These are phyloP conservation scores for Drosophila phalerata DNA, from an alignment of 2,888 invertebrate genomes.

Conservation along the genomic window DNA sequence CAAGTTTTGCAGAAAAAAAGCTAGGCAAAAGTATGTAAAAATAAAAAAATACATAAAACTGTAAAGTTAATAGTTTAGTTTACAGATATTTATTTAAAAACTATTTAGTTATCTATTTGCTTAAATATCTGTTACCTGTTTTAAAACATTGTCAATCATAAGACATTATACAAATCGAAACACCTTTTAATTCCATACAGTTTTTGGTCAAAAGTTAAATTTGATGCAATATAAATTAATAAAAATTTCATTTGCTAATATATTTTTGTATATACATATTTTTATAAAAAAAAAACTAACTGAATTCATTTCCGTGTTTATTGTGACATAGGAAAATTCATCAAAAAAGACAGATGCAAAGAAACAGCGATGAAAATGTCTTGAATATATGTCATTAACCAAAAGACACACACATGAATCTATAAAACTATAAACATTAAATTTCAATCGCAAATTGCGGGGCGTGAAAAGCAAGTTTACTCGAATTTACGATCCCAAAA, in stretches of 20 bases:
- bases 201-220: too few relatives aligned
- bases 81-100: too few relatives aligned
- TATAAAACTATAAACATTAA: slow-evolving; percentile 28
- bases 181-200: too few relatives aligned
- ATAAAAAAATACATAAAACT: too few relatives aligned
- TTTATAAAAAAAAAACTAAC: neutral
- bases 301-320: neutral
- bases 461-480: slow-evolving; percentile 30
- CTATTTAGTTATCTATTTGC: too few relatives aligned
- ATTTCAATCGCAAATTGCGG: slow-evolving; percentile 64
- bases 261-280: neutral
- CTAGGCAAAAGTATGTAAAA: too few relatives aligned
- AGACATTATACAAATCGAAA: too few relatives aligned
- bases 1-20: too few relatives aligned
- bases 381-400: slow-evolving; percentile 28
- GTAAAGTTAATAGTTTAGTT: too few relatives aligned
- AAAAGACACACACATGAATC: neutral
- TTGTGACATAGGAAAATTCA: neutral
- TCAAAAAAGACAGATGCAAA: neutral
- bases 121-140: too few relatives aligned
- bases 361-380: slow-evolving; percentile 6
- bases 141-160: too few relatives aligned
- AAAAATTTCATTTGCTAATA: neutral
- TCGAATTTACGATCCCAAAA: slow-evolving; percentile 10
- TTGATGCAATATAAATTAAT: neutral